Conservation (phyloP, 2,888 invertebrate genomes). For the Barypeithes pellucidus region DNA sequence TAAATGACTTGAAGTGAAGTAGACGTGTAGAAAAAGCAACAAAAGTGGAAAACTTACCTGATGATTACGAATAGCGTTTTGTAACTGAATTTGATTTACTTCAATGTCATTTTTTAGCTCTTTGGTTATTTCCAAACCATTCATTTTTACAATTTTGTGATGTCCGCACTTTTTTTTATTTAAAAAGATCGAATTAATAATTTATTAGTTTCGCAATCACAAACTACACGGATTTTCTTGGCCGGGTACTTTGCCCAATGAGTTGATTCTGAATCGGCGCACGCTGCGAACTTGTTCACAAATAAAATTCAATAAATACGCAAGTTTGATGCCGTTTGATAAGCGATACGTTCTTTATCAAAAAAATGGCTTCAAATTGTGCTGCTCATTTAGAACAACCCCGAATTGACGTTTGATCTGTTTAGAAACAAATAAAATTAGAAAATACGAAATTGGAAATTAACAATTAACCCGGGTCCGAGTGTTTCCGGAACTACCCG, state of each 20-base stretch:
- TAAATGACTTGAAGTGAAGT: slow-evolving; percentile 16
- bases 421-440: slow-evolving; percentile 8
- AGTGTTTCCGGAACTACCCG: slow-evolving; percentile 19
- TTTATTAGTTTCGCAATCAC: slow-evolving; percentile 50
- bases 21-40: slow-evolving; percentile 57
- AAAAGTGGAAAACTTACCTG: slow-evolving; percentile 66
- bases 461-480: slow-evolving; percentile 28
- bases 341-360: slow-evolving; percentile 25
- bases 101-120: slow-evolving; percentile 67
- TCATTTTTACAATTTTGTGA: slow-evolving; percentile 58
- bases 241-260: slow-evolving; percentile 55
- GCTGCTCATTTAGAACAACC: neutral
- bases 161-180: slow-evolving; percentile 21
- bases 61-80: slow-evolving; percentile 69
- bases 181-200: slow-evolving; percentile 10
- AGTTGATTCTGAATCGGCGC: slow-evolving; percentile 54
- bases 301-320: slow-evolving; percentile 52
- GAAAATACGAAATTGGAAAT: slow-evolving; percentile 22
- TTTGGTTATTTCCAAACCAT: slow-evolving; percentile 67
- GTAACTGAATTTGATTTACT: slow-evolving; percentile 67
- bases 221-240: slow-evolving; percentile 53
- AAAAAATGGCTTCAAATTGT: slow-evolving; percentile 9
- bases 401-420: neutral
- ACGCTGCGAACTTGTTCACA: slow-evolving; percentile 55
- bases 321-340: slow-evolving; percentile 44